Percentiles rank a stretch among this genome's conserved stretches.
Evolutionary conservation across 2,797 vertebrate genomes (phyloP).

Genomic region (Pangasius sanitwongsei): DNA sequence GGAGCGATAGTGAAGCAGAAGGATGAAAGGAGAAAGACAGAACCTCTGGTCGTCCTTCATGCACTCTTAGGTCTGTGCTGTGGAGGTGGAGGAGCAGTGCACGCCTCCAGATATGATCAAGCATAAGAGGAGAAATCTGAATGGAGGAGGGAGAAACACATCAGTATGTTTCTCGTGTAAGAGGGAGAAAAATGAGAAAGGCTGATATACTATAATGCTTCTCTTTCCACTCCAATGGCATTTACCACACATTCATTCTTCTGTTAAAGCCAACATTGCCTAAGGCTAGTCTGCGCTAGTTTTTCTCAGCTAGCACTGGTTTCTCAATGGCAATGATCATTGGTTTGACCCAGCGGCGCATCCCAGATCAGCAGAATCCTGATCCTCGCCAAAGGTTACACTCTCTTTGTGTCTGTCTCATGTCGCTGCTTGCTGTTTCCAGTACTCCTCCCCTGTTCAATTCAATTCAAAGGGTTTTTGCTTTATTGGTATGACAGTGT

Average conservation of each 20-base stretch:
- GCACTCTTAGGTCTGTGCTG: slow-evolving; percentile 66
- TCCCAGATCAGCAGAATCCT: neutral
- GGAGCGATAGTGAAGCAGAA: slow-evolving; percentile 4
- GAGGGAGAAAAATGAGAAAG: neutral
- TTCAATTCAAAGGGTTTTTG: slow-evolving; percentile 42
- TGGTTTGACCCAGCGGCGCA: slow-evolving; percentile 1
- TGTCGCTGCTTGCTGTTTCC: slow-evolving; percentile 35
- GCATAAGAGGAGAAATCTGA: slow-evolving; percentile 35
- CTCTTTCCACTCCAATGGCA: neutral
- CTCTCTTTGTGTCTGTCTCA: slow-evolving; percentile 27
- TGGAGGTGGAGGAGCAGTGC: slow-evolving; percentile 49
- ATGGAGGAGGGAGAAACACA: slow-evolving; percentile 9
- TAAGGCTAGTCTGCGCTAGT: neutral
- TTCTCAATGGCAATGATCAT: neutral
- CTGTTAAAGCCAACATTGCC: slow-evolving; percentile 1
- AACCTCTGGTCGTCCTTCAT: slow-evolving; percentile 67
- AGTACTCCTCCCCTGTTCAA: neutral
- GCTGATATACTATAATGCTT: neutral
- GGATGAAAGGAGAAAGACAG: slow-evolving; percentile 42
- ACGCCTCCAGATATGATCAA: slow-evolving; percentile 47
- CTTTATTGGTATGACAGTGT: neutral
- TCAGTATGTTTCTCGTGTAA: neutral
- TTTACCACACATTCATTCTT: neutral
- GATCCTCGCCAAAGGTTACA: slow-evolving; percentile 21
- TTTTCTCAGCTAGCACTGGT: neutral